These are phyloP conservation scores for Spilogale gracilis DNA, from an alignment of 2,113 vertebrate species.

Conservation along the genomic window DNA sequence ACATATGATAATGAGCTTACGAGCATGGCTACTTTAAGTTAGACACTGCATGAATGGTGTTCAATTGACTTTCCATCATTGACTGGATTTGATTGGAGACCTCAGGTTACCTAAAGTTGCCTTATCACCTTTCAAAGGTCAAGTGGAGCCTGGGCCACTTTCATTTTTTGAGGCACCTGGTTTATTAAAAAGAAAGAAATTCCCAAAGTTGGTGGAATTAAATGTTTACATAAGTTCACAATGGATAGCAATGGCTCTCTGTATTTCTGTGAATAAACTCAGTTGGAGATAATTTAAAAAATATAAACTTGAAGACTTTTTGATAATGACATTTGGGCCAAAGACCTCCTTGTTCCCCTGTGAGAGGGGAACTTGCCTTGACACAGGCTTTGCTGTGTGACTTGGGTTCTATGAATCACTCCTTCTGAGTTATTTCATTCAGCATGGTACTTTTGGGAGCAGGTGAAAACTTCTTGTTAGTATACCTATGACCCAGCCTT, in stretches of 20 bases:
- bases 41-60: neutral
- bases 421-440: neutral
- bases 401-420: neutral
- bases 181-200: constrained; percentile 14
- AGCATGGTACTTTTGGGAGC: neutral
- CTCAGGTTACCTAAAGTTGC: neutral
- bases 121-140: neutral
- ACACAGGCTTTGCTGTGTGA: neutral
- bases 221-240: neutral
- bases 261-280: neutral
- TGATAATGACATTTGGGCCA: neutral
- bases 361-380: neutral
- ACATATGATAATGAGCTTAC: neutral
- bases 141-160: neutral
- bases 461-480: neutral
- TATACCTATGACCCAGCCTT: neutral
- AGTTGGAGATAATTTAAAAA: neutral
- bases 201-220: neutral
- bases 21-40: neutral
- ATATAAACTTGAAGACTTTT: neutral
- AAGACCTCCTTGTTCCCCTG: neutral
- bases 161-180: neutral
- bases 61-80: neutral
- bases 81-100: neutral
- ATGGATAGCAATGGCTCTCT: neutral